A percentile compares a stretch with the other conserved stretches of the same genome.
phyloP scores from a whole-genome alignment of 2,113 vertebrate species.

The Edolisoma coerulescens region DNA sequence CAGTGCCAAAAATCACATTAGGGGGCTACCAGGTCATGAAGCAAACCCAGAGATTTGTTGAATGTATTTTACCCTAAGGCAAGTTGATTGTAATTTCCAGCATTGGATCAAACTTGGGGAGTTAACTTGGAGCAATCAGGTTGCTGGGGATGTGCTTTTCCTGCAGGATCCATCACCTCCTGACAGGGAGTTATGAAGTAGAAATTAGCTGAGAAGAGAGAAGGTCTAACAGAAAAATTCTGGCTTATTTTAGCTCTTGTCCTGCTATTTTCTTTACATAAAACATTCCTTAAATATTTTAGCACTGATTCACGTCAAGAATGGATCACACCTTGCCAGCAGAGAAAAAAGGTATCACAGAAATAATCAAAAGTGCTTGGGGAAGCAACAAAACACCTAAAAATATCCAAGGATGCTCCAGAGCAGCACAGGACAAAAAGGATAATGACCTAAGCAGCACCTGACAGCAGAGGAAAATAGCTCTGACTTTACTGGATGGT shows the following conservation, averaged over 20 bases:
- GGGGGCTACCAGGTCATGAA: background rate
- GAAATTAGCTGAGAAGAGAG: background rate
- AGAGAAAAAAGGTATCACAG: background rate
- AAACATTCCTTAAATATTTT: background rate
- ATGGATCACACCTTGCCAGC: background rate
- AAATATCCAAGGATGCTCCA: background rate
- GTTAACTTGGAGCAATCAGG: background rate
- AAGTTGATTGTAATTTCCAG: background rate
- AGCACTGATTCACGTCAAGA: accelerated
- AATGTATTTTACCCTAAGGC: constrained; percentile 32
- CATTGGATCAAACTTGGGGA: background rate
- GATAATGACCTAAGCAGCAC: background rate
- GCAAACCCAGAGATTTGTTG: background rate
- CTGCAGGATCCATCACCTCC: background rate
- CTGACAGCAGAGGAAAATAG: background rate
- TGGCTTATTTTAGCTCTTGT: background rate
- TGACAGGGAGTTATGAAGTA: background rate
- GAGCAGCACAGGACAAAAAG: background rate
- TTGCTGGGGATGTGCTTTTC: background rate
- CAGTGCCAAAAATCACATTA: constrained; percentile 23
- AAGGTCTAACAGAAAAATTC: background rate
- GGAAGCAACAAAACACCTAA: background rate
- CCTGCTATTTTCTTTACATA: background rate
- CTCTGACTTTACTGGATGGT: background rate
- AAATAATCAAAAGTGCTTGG: background rate